Evolutionary conservation across 2,888 invertebrate genomes (phyloP), one percentile per base, ranked within the genome.

Genomic region (Autographa gamma): DNA sequence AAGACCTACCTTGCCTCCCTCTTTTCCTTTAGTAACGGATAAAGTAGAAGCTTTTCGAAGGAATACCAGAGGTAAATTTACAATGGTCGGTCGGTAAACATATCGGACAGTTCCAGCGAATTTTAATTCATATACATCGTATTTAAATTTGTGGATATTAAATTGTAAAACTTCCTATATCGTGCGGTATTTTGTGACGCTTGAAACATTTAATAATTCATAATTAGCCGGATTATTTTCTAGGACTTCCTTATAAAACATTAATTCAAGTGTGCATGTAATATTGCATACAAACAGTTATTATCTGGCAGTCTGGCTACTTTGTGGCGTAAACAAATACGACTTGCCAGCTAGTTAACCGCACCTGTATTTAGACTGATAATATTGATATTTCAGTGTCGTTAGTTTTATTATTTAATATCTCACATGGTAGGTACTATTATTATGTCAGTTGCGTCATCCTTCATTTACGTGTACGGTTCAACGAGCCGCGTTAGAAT

Each of bases 401-500:
- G 11, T 32, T 63, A 54, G 31, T 34, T 71, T 61, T 59, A 74
- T 80, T 80, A 72, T 81, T 71, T 58, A 78, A 65, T 48, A 65
- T 61, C 71, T 63, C 9, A 60, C 66, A 60, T 64, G 60, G 48
- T 69, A 64, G 14, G 48, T 13, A 48, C n/a, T 48, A 6, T 52
- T 62, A 69, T 66, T 76, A 74, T 70, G 71, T 70, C 18, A 54
- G 58, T 81, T 75, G 63, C 76, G 75, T 83, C 74, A 78, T 56
- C 65, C 25, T 54, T 69, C 66, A 72, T 78, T 81, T 80, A 81
- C 74, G 76, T 64, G 66, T 62, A 72, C 81, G 77, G 86, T 86
- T 88, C 85, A 88, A 84, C 74, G 84, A 74, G 82, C 88, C 77
- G 66, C 60, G 69, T 71, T 83, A 85, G 82, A 85, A 85, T 85